Conservation (phyloP, 1,140 invertebrate genomes). For the Sarcophaga bullata region DNA sequence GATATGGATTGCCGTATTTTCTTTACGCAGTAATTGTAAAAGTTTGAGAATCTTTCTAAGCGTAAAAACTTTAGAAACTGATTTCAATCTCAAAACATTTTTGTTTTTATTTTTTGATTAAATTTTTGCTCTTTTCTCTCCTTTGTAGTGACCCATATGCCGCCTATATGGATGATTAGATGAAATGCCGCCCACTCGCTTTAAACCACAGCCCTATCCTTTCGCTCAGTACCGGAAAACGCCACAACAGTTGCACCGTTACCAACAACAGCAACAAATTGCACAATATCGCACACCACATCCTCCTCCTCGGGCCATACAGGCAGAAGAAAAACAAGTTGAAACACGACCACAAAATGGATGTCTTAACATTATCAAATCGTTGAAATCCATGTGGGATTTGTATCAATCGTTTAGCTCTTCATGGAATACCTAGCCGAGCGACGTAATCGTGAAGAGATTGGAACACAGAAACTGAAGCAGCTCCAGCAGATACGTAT, state of each 20-base stretch:
- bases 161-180: constrained; percentile 41
- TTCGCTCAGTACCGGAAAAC: background rate
- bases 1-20: too few species aligned
- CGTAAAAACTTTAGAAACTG: too few species aligned
- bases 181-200: background rate
- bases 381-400: constrained; percentile 61
- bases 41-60: too few species aligned
- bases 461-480: constrained; percentile 52
- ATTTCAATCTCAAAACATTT: too few species aligned
- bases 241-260: constrained; percentile 9
- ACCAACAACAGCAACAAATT: constrained; percentile 27
- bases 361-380: constrained; percentile 54
- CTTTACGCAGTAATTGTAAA: too few species aligned
- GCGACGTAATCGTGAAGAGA: constrained; percentile 52
- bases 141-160: constrained; percentile 39
- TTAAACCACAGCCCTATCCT: background rate
- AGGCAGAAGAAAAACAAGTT: constrained; percentile 23
- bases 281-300: constrained; percentile 6
- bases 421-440: constrained; percentile 55
- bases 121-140: background rate
- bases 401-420: constrained; percentile 56
- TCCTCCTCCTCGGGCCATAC: constrained; percentile 6
- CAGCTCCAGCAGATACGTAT: constrained; percentile 49
- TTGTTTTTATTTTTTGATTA: too few species aligned
- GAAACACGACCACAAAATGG: constrained; percentile 46